A percentile compares a stretch with the other conserved stretches of the same genome.
Evolutionary conservation across 1,140 invertebrate species (phyloP).

Genomic region (Drosophila serrata): DNA sequence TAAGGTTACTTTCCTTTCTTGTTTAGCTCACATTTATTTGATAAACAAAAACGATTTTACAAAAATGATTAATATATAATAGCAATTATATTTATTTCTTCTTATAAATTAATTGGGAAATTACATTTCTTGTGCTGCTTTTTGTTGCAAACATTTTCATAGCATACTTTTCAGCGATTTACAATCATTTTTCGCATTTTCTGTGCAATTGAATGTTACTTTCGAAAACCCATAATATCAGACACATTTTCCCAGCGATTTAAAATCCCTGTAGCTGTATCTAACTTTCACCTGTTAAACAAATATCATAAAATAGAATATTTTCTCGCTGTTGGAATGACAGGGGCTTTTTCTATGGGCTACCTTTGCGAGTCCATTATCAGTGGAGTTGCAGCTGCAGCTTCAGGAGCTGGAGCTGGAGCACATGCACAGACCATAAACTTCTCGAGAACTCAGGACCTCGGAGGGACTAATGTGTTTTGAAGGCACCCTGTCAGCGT

Average conservation of each 20-base stretch:
- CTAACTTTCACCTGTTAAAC: not conserved
- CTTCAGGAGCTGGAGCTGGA: conserved; percentile 24
- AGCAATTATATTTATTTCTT: too few relatives aligned
- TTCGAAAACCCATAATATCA: not conserved
- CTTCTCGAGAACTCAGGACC: conserved; percentile 21
- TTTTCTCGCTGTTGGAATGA: not conserved
- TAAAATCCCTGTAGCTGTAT: not conserved
- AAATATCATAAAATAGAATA: not conserved
- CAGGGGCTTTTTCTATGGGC: not conserved
- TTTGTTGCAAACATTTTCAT: not conserved
- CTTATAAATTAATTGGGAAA: not conserved
- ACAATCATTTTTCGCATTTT: not conserved
- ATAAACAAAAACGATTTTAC: too few relatives aligned
- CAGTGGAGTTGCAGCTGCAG: conserved; percentile 57
- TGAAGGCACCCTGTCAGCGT: conserved; percentile 24
- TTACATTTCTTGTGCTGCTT: not conserved
- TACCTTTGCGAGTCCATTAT: conserved; percentile 56
- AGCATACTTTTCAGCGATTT: not conserved
- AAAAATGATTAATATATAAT: too few relatives aligned
- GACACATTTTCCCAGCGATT: not conserved
- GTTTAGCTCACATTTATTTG: too few relatives aligned
- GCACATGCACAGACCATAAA: conserved; percentile 69
- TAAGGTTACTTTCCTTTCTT: too few relatives aligned
- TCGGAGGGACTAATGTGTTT: conserved; percentile 68
- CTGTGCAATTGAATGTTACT: not conserved